These are phyloP conservation scores for Hemitrygon akajei DNA, from an alignment of 2,797 vertebrate genomes.

Conservation along the genomic window DNA sequence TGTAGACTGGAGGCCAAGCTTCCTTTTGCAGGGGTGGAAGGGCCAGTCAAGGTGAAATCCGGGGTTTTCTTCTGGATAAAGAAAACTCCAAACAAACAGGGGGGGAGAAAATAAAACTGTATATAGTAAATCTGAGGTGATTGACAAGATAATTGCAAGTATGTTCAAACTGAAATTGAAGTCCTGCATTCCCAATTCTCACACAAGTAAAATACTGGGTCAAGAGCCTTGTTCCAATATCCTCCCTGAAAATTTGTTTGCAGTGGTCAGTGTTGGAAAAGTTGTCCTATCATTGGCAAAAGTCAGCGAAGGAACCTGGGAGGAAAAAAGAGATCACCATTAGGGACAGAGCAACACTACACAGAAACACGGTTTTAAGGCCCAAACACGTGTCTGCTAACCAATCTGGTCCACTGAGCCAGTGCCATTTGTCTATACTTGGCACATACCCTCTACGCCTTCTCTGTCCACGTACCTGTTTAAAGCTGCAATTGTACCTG, in stretches of 20 bases:
- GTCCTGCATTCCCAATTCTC: neutral
- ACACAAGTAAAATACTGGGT: neutral
- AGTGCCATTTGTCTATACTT: too few species aligned
- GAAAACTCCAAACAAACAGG: neutral
- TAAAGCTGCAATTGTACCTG: too few species aligned
- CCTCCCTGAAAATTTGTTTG: constrained; percentile 16
- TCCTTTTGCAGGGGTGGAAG: neutral
- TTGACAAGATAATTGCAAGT: constrained; percentile 27
- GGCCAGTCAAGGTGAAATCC: neutral
- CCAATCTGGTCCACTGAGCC: too few species aligned
- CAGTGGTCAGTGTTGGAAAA: constrained; percentile 31
- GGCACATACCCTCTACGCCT: too few species aligned
- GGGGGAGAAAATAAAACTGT: neutral
- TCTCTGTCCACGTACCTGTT: too few species aligned
- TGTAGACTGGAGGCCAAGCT: neutral
- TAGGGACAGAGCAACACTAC: too few species aligned
- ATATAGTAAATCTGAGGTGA: constrained; percentile 34
- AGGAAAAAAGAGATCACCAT: neutral
- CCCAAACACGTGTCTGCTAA: too few species aligned
- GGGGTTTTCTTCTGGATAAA: constrained; percentile 12
- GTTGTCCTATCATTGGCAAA: neutral
- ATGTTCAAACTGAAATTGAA: constrained; percentile 6
- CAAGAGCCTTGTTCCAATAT: constrained; percentile 25
- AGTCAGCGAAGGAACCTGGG: constrained; percentile 30
- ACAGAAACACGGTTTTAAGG: too few species aligned